Evolutionary conservation across 2,888 invertebrate species (phyloP), one percentile per base, ranked within the genome.

Genomic region (Nomada flava): DNA sequence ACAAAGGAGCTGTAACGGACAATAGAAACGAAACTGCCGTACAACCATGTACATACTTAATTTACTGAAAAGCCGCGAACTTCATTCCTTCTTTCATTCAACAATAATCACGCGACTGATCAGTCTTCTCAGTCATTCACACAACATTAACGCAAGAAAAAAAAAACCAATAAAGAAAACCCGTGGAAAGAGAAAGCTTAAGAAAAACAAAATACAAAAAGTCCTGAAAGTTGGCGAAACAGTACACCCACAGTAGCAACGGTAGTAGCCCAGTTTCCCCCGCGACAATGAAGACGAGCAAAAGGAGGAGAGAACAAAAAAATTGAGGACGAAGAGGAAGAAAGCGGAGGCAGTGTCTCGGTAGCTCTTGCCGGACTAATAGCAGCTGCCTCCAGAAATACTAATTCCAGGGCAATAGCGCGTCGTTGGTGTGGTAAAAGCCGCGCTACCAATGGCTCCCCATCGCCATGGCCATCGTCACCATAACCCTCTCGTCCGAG

Each of bases 401-500:
- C 81, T 71, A 82, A 82, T 80, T 67, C 60, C 73, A 26, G 26
- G 64, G 77, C 71, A 82, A 80, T 76, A 71, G 80, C 76, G 26
- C 64, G 76, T 53, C 44, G 80, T 64, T 72, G 71, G 75, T 69
- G 81, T 60, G 79, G 71, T 82, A 80, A 82, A 80, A 80, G 81
- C 75, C 67, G 76, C 65, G 50, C 47, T 47, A 52, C 75, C 73
- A 81, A 79, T 82, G 82, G 77, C 64, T 70, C 73, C 47, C 72
- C 62, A 82, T 80, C 83, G 73, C 83, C 84, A 79, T 85, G 83
- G 80, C 82, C 79, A 82, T 87, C 86, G 77, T 82, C 81, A 80
- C 82, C 79, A 65, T 20, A 50, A 62, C 63, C 55, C 10, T 55
- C 64, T 55, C 50, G 62, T 68, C 63, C 63, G 47, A 36, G 55